phyloP scores from a whole-genome alignment of 2,797 vertebrate genomes.

The Mormyrus proboscirostris region DNA sequence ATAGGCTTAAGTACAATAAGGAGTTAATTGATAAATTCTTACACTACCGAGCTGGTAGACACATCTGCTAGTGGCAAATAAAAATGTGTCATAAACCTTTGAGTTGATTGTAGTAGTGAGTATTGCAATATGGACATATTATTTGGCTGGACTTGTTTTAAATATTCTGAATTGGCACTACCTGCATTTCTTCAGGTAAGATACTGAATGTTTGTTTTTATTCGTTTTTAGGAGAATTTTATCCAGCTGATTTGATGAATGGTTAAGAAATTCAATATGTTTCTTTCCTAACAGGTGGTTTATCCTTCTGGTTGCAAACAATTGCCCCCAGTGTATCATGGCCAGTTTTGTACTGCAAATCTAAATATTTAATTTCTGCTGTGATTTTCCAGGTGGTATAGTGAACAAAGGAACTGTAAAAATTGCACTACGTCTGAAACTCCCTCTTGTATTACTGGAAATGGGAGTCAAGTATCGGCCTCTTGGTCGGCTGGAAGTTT shows the following conservation, averaged over 20 bases:
- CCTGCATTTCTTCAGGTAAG: not conserved
- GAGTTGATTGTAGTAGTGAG: not conserved
- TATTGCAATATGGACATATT: not conserved
- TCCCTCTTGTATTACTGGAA: not conserved
- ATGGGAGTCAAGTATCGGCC: not conserved
- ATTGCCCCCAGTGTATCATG: not conserved
- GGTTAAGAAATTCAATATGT: not conserved
- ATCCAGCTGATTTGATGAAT: not conserved
- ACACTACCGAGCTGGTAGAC: not conserved
- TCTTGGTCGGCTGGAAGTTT: not conserved
- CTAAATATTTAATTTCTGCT: not conserved
- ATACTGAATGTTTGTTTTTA: not conserved
- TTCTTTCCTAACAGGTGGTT: not conserved
- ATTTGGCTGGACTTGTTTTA: not conserved
- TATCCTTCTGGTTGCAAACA: not conserved
- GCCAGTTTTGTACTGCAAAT: not conserved
- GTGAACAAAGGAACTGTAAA: not conserved
- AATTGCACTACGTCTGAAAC: not conserved
- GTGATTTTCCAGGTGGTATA: not conserved
- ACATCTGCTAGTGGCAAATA: not conserved
- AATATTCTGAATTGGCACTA: not conserved
- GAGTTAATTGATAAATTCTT: not conserved
- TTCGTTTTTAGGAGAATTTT: not conserved
- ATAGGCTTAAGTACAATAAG: not conserved
- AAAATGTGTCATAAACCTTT: not conserved